Evolutionary conservation across 2,888 invertebrate species (phyloP).

Genomic region (Clepsis dumicolana): DNA sequence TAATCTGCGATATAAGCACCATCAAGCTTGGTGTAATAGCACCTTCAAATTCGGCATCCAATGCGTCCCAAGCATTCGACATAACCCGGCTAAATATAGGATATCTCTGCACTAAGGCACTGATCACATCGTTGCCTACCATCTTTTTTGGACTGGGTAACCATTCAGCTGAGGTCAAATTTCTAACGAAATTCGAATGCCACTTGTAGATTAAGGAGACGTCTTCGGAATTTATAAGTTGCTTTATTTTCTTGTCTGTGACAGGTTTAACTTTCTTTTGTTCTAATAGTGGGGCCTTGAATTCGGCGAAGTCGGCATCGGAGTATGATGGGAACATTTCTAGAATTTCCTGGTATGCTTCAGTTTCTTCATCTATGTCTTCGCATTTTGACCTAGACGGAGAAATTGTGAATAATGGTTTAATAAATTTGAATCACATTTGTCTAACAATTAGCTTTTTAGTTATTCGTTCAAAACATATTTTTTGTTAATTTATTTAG

Average conservation of each 20-base stretch:
- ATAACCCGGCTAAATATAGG: conserved; percentile 85
- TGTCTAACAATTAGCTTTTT: too few species aligned
- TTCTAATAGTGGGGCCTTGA: conserved; percentile 84
- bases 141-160: conserved; percentile 78
- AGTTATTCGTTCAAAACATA: too few species aligned
- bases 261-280: conserved; percentile 71
- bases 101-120: conserved; percentile 86
- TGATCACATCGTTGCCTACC: conserved; percentile 69
- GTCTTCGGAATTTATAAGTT: conserved; percentile 82
- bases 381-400: conserved; percentile 87
- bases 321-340: conserved; percentile 90
- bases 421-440: too few species aligned
- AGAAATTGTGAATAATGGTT: conserved; percentile 1
- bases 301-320: conserved; percentile 90
- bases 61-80: conserved; percentile 77
- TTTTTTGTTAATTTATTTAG: too few species aligned
- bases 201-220: conserved; percentile 86
- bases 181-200: conserved; percentile 86
- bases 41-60: conserved; percentile 84
- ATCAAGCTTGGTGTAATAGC: conserved; percentile 85
- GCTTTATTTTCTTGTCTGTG: conserved; percentile 53
- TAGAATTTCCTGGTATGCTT: conserved; percentile 88
- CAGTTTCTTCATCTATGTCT: conserved; percentile 89
- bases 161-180: conserved; percentile 88
- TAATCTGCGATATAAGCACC: conserved; percentile 84